phyloP scores from a whole-genome alignment of 2,797 vertebrate species.

The Phylloscopus collybita region DNA sequence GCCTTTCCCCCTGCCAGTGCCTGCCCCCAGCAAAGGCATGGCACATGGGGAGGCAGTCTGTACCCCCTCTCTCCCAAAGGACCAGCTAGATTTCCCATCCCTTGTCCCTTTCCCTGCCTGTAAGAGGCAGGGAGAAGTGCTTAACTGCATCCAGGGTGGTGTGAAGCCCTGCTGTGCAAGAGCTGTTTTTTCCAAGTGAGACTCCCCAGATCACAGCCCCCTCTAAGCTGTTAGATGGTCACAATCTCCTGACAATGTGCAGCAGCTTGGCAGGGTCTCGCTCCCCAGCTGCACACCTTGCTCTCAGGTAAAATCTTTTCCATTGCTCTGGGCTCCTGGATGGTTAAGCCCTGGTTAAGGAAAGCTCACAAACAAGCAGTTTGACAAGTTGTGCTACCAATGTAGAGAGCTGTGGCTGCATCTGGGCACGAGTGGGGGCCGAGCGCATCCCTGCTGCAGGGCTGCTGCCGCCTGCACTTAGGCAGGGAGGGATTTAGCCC shows the following conservation, averaged over 20 bases:
- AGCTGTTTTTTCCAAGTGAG: not conserved
- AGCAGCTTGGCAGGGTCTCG: not conserved
- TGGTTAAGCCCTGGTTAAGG: not conserved
- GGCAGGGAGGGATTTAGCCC: slow-evolving; percentile 30
- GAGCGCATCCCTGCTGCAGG: not conserved
- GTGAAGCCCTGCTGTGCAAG: not conserved
- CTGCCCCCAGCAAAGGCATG: not conserved
- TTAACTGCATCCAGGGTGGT: accelerated
- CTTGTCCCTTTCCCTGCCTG: not conserved
- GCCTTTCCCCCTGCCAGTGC: not conserved
- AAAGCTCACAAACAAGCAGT: not conserved
- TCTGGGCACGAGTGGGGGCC: accelerated
- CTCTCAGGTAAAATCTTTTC: not conserved
- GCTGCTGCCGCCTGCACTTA: not conserved
- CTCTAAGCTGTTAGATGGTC: not conserved
- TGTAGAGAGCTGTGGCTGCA: not conserved
- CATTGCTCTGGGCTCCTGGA: not conserved
- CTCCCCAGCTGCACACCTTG: not conserved
- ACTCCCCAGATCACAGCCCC: not conserved
- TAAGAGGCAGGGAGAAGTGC: not conserved
- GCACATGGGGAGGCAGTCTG: not conserved
- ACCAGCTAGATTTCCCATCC: not conserved
- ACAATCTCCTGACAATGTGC: accelerated
- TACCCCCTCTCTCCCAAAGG: not conserved
- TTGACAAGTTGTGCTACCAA: not conserved